Conservation (phyloP, 2,888 invertebrate genomes). For the Agrochola litura region DNA sequence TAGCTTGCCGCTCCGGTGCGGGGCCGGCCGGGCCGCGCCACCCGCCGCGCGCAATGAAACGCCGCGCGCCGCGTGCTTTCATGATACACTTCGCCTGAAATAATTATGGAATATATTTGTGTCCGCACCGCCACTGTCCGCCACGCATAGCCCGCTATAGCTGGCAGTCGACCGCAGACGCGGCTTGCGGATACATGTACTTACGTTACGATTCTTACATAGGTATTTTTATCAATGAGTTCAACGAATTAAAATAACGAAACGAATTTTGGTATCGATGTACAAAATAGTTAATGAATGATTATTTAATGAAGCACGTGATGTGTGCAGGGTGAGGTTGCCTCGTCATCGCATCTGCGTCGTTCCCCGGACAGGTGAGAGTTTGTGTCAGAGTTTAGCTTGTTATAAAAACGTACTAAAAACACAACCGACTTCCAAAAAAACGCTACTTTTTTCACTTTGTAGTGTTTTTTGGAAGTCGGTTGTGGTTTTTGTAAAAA, state of each 20-base stretch:
- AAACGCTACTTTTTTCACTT: too few relatives aligned
- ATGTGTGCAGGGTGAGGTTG: neutral
- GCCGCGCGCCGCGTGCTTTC: conserved; percentile 37
- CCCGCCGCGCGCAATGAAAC: conserved; percentile 10
- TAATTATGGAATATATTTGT: conserved; percentile 63
- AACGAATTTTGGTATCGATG: conserved; percentile 18
- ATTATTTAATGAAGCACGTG: conserved; percentile 13
- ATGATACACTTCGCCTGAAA: conserved; percentile 61
- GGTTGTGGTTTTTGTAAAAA: too few relatives aligned
- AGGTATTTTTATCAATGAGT: conserved; percentile 13
- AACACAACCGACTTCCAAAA: too few relatives aligned
- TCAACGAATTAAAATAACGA: conserved; percentile 28
- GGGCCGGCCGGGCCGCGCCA: neutral
- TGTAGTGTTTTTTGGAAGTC: too few relatives aligned
- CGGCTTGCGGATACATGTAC: conserved; percentile 31
- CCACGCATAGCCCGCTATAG: conserved; percentile 21
- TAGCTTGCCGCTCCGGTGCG: conserved; percentile 5
- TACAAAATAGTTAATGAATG: neutral
- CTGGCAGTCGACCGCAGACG: conserved; percentile 50
- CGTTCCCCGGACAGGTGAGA: conserved; percentile 14
- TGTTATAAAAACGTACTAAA: too few relatives aligned
- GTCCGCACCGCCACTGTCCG: conserved; percentile 27
- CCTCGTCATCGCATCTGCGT: neutral
- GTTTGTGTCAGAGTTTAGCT: neutral
- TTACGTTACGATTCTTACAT: neutral